These are phyloP conservation scores for Apeltes quadracus DNA, from an alignment of 2,113 vertebrate species.

Conservation along the genomic window DNA sequence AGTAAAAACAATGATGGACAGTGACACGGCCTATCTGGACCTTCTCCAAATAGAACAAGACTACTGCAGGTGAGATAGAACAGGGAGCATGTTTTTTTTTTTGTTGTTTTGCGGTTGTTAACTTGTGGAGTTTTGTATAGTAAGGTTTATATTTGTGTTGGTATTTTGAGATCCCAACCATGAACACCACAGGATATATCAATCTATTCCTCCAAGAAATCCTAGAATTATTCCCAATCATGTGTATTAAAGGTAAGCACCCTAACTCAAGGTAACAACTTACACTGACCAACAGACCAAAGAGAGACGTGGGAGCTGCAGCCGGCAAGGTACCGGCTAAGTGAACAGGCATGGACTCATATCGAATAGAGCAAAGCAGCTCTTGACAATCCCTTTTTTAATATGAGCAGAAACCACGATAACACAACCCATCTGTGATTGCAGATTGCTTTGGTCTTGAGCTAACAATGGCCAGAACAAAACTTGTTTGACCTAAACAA, in stretches of 20 bases:
- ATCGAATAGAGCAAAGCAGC: background rate
- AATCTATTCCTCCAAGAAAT: background rate
- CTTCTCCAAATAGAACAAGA: conserved; percentile 85
- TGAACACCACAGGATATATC: background rate
- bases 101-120: background rate
- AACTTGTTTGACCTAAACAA: background rate
- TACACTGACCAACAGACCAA: background rate
- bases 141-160: background rate
- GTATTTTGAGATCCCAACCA: background rate
- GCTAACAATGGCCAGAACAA: background rate
- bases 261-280: background rate
- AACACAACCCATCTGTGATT: background rate
- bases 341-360: background rate
- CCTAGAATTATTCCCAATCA: background rate
- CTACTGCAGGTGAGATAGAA: conserved; percentile 80
- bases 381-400: background rate
- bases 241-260: background rate
- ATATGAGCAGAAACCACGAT: background rate
- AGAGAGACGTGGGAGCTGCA: background rate
- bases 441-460: background rate
- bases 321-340: background rate
- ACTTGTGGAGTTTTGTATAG: background rate
- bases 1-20: conserved; percentile 82
- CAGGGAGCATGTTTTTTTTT: background rate
- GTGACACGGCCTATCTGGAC: conserved; percentile 72